Percentiles rank a stretch among this genome's conserved stretches.
These are phyloP conservation scores for Zaprionus vittiger DNA, from an alignment of 1,140 invertebrate genomes.

Conservation along the genomic window DNA sequence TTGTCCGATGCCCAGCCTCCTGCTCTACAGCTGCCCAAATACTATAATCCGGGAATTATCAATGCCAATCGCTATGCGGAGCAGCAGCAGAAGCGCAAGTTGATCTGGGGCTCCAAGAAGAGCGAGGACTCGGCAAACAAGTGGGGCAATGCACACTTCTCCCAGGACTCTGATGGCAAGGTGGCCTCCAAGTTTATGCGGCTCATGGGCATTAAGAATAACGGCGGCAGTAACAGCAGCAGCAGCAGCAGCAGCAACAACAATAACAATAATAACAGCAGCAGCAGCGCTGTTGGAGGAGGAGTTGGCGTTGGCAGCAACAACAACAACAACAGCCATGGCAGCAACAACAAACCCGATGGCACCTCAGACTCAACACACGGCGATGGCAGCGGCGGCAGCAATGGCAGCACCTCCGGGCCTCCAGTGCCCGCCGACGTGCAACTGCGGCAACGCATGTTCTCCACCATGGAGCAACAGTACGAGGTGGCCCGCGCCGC, in stretches of 20 bases:
- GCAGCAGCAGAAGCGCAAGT: constrained; percentile 93
- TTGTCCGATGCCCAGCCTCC: constrained; percentile 28
- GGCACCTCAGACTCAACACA: not conserved
- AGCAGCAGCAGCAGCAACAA: constrained; percentile 2
- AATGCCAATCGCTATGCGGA: constrained; percentile 94
- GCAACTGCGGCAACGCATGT: constrained; percentile 95
- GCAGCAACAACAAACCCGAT: constrained; percentile 1
- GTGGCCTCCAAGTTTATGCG: constrained; percentile 97
- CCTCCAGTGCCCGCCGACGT: constrained; percentile 85
- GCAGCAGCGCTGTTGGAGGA: constrained; percentile 20
- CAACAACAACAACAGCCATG: constrained; percentile 25
- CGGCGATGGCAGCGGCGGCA: constrained; percentile 9
- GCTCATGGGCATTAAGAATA: constrained; percentile 94
- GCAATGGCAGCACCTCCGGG: constrained; percentile 26
- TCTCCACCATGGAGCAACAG: constrained; percentile 95
- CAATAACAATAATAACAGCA: constrained; percentile 22
- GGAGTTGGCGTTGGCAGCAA: constrained; percentile 28
- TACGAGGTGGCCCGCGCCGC: constrained; percentile 96
- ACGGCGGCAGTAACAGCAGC: constrained; percentile 6
- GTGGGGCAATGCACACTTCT: constrained; percentile 93
- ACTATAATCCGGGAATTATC: constrained; percentile 93
- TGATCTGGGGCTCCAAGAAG: constrained; percentile 93
- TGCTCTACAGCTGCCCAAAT: constrained; percentile 86
- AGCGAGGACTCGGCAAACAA: constrained; percentile 86
- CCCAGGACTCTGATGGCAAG: constrained; percentile 94